Base-by-base conservation (phyloP, 2,113 vertebrate genomes). In the Macquaria ambigua region DNA sequence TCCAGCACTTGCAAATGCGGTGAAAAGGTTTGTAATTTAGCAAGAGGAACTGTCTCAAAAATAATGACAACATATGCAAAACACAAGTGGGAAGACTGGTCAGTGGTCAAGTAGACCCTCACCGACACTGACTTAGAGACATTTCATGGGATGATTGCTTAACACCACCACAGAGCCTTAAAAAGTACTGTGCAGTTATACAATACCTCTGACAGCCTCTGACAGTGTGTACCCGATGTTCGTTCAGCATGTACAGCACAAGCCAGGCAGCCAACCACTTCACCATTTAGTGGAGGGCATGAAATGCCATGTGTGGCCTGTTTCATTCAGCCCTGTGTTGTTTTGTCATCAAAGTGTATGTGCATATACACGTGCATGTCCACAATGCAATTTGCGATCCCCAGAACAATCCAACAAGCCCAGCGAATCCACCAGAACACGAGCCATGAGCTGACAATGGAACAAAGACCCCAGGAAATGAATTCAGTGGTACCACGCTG, bases 391-490 rank as follows among this genome's bases (percentile, higher is more conserved):
- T 92, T 81, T 86, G 63, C 72, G 21, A 78, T 71, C 56, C 69
- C 82, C 31, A 31, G 83, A 93, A 93, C 80, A 93, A 87, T 89
- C 77, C 75, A 43, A 61, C 59, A 1, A 83, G 85, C 82, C 81
- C 70, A 46, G 62, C 25, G 91, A 93, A 94, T 74, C 28, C 78
- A 82, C 91, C 78, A 92, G 92, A 95, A 91, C 79, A 53, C 28
- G 12, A 85, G 79, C 75, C 68, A 18, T 1, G 58, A 37, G 72
- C 86, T 88, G 87, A 90, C 89, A 87, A 80, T 55, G 64, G 75
- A 92, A 95, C 93, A 94, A 94, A 93, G 81, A 67, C 23, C 50
- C 7, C 77, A 82, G 83, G 89, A 92, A 93, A 90, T 85, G 64
- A 91, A 84, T 87, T 87, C 82, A 79, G 71, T 28, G 74, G 66